These are phyloP conservation scores for Protodeltote pygarga DNA, from an alignment of 2,888 invertebrate species.

Conservation along the genomic window DNA sequence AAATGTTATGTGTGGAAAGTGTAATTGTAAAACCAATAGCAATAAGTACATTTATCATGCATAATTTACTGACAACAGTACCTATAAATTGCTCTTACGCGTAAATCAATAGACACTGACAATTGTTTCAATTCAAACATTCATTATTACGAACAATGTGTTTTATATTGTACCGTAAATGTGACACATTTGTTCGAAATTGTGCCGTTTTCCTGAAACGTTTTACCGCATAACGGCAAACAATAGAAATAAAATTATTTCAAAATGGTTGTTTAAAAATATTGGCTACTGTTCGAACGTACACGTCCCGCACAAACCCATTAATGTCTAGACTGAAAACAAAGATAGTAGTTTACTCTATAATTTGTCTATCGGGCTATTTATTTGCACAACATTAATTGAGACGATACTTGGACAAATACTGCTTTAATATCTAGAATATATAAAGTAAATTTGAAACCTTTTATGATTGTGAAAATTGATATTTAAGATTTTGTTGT, in stretches of 20 bases:
- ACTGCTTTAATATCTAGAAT: background rate
- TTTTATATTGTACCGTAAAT: slow-evolving; percentile 5
- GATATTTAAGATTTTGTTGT: slow-evolving; percentile 5
- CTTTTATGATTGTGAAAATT: slow-evolving; percentile 1
- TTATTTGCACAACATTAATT: slow-evolving; percentile 9
- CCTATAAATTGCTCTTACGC: slow-evolving; percentile 31
- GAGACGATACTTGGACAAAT: background rate
- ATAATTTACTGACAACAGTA: slow-evolving; percentile 23
- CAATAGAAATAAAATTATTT: slow-evolving; percentile 18
- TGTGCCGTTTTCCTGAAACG: background rate
- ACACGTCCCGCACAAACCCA: slow-evolving; percentile 5
- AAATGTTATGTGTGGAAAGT: no score
- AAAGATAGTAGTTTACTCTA: slow-evolving; percentile 9
- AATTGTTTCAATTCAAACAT: slow-evolving; percentile 13
- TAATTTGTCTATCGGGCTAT: slow-evolving; percentile 1
- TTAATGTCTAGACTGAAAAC: slow-evolving; percentile 7
- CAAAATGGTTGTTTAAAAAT: slow-evolving; percentile 6
- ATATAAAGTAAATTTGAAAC: background rate
- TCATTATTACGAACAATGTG: slow-evolving; percentile 2
- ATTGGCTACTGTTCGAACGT: slow-evolving; percentile 2
- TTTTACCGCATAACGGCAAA: slow-evolving; percentile 18
- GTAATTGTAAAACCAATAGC: no score
- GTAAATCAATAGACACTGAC: slow-evolving; percentile 6
- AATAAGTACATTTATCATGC: no score
- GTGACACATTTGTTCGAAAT: slow-evolving; percentile 13